These are phyloP conservation scores for Masticophis lateralis DNA, from an alignment of 2,797 vertebrate species.

Conservation along the genomic window DNA sequence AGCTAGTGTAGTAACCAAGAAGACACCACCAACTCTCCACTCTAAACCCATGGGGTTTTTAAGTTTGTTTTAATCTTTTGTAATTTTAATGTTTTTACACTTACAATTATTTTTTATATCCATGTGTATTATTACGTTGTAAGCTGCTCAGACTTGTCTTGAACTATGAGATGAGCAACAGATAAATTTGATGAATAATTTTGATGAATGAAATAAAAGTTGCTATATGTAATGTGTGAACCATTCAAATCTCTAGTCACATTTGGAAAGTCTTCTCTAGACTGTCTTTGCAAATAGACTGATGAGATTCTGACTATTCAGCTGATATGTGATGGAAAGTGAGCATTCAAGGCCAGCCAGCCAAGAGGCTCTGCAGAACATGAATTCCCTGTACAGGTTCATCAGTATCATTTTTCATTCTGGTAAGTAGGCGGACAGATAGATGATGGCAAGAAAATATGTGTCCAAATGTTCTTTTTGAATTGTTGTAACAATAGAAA, in stretches of 20 bases:
- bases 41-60: background rate
- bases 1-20: background rate
- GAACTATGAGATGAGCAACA: background rate
- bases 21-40: background rate
- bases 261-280: background rate
- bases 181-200: background rate
- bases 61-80: background rate
- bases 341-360: background rate
- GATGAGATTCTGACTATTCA: background rate
- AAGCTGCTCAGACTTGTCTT: background rate
- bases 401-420: background rate
- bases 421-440: background rate
- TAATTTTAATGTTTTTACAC: background rate
- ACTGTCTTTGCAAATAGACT: background rate
- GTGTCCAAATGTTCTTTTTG: constrained; percentile 22
- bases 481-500: constrained; percentile 19
- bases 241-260: background rate
- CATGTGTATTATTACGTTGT: background rate
- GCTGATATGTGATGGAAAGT: background rate
- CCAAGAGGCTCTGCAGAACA: background rate
- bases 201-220: background rate
- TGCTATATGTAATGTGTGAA: background rate
- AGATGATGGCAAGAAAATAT: background rate
- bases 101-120: background rate
- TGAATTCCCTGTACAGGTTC: background rate